Evolutionary conservation across 2,113 vertebrate species (phyloP), one percentile per base, ranked within the genome.

Genomic region (Semnornis frantzii): DNA sequence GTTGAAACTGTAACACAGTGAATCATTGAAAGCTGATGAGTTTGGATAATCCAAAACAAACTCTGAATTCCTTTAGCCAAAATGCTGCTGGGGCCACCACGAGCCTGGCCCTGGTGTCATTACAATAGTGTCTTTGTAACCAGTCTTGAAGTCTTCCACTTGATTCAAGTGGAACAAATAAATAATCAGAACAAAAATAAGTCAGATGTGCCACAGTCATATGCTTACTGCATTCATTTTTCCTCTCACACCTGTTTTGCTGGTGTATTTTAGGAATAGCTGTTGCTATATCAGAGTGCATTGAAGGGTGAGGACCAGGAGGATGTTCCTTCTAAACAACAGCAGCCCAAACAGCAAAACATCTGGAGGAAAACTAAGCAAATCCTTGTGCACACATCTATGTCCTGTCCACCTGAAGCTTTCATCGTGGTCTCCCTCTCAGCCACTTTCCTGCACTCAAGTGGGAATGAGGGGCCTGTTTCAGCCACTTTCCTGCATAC

Each of bases 11-110:
- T 28, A 79, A 68, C 10, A 94, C 34, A 93, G 55, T 21, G 50
- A 94, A 19, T 48, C 77, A 78, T 18, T 92, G 58, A 94, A 78
- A 85, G 31, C 11, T 62, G 42, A 27, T 23, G 42, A 79, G 77
- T 87, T 95, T 70, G 86, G 76, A 85, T 83, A 93, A 71, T 69
- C 60, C 81, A 93, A 90, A 86, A 82, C 30, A 92, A 80, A 83
- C 69, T 95, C 54, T 37, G n/a, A 71, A 83, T 91, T 96, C 57
- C 82, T 70, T 91, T 70, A 83, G 52, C 18, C 62, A 87, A 59
- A 90, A 82, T 21, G n/a, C 37, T 71, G 70, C 68, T 60, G 59
- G 79, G 46, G 34, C 70, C 34, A 89, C 63, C n/a, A 31, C 1
- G 0, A 93, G 28, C 62, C 80, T 68, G 30, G 72, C 25, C 34